Base-by-base conservation (phyloP, 1,140 invertebrate genomes). In the Capitella teleta region DNA sequence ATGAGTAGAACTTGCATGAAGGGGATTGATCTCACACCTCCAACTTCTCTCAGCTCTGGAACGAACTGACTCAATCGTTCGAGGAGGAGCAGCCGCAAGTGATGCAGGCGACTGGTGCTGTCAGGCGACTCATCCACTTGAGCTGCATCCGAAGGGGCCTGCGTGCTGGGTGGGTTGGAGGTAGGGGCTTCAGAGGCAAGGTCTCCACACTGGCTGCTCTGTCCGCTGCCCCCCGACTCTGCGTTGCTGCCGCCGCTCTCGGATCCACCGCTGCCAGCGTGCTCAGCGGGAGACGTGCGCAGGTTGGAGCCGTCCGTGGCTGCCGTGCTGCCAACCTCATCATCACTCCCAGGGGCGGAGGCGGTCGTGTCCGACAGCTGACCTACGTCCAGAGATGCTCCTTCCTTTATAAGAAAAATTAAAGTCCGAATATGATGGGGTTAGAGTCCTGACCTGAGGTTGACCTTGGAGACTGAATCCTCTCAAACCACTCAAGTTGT, bases 301-400 rank as follows among this genome's bases (percentile, higher is more conserved):
- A 93, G 73, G 1, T 87, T 91, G 38, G 86, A 91, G 26, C 87
- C 88, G 72, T 92, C 89, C 2, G 87, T 92, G 3, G 87, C 89
- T 28, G 87, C 87, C 43, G 87, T 92, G 52, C 86, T 89, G n/a
- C 84, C 68, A 32, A 64, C 84, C 74, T 96, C 92, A 68, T 95
- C 91, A 71, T 95, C 89, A 30, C 87, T 90, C 2, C 86, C 86
- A 24, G 80, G 83, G 18, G 84, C 84, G 6, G 85, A 87, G 5
- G 84, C 84, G 16, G 83, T 86, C 1, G 84, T 85, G 54, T 86
- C 84, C 19, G 82, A 84, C 57, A 79, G 82, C 66, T 83, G 80
- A 2, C 80, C 79, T 14, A 72, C 62, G 55, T 75, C 47, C 36
- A 36, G 28, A 1, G 32, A 48, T 23, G 34, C 36, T 14, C 38